Evolutionary conservation across 2,888 invertebrate species (phyloP).

Genomic region (Xylocampa areola): DNA sequence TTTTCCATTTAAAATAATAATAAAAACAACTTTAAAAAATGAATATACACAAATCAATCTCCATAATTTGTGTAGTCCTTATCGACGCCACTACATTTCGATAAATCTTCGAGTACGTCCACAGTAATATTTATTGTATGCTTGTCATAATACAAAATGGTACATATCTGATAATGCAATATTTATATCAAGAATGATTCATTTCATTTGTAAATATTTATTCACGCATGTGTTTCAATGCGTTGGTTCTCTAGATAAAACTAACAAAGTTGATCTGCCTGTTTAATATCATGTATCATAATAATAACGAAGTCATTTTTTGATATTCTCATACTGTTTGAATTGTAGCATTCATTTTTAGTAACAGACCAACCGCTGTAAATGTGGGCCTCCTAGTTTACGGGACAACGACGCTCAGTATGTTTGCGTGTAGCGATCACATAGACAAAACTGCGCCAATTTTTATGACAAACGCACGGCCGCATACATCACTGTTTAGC

Average conservation of each 20-base stretch:
- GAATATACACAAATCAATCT: neutral
- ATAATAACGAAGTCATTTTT: conserved; percentile 14
- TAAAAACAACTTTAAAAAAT: neutral
- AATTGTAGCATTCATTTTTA: neutral
- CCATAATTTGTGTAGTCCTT: neutral
- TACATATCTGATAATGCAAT: conserved; percentile 20
- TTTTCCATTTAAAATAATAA: no score
- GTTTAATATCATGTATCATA: conserved; percentile 26
- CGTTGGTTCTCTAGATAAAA: conserved; percentile 21
- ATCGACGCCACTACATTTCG: neutral
- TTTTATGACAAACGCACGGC: no score
- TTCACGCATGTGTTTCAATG: conserved; percentile 22
- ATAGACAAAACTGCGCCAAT: no score
- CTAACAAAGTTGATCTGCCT: conserved; percentile 18
- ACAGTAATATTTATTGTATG: conserved; percentile 23
- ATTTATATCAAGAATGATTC: conserved; percentile 37
- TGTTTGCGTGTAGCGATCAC: no score
- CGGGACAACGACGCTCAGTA: no score
- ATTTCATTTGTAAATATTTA: conserved; percentile 36
- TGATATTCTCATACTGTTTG: conserved; percentile 2
- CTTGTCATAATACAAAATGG: conserved; percentile 34
- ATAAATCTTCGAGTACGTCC: conserved; percentile 23
- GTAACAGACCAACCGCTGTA: no score
- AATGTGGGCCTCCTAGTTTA: no score
- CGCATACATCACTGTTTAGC: no score